Base-by-base conservation (phyloP, 2,113 vertebrate species). In the Nematolebias whitei region DNA sequence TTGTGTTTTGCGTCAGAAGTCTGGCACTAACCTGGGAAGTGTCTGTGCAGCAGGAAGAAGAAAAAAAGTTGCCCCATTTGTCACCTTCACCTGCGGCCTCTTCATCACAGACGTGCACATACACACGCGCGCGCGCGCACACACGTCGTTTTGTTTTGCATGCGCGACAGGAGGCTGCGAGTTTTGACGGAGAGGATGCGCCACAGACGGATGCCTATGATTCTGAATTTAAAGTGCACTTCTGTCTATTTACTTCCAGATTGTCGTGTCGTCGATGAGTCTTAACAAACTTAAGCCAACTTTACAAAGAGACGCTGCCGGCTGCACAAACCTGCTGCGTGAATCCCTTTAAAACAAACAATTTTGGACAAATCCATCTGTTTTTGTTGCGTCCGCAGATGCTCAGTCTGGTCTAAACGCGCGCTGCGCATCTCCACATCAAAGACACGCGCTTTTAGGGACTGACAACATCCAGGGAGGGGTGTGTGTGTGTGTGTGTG, bases 71-170 rank as follows among this genome's bases (percentile, higher is more conserved):
- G 68, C 19, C 57, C 16, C 58, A 65, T 83, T 83, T 80, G 73
- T 80, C 87, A 88, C 88, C 83, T 88, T 69, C 20, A 50, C 71
- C 69, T 63, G 66, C 68, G 62, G 63, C 55, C 60, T 70, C 23
- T 29, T n/a, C 48, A 29, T 65, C 82, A 90, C n/a, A n/a, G n/a
- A n/a, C n/a, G n/a, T n/a, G 88, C 90, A 90, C 84, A 86, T 86
- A 61, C 61, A 66, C 69, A 53, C 12, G 32, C 20, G 39, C 56
- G 5, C 23, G 26, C 79, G 68, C 67, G 54, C 48, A 41, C 40
- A 49, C 8, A 19, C 3, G 15, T 16, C 40, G 5, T 15, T 58
- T 56, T 38, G 23, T 18, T 15, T 38, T 63, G 64, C 13, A 20
- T 52, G 76, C 83, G 23, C 87, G 57, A 53, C 78, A 69, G 86